Evolutionary conservation across 2,888 invertebrate genomes (phyloP).

Genomic region (Reticulitermes lucifugus): DNA sequence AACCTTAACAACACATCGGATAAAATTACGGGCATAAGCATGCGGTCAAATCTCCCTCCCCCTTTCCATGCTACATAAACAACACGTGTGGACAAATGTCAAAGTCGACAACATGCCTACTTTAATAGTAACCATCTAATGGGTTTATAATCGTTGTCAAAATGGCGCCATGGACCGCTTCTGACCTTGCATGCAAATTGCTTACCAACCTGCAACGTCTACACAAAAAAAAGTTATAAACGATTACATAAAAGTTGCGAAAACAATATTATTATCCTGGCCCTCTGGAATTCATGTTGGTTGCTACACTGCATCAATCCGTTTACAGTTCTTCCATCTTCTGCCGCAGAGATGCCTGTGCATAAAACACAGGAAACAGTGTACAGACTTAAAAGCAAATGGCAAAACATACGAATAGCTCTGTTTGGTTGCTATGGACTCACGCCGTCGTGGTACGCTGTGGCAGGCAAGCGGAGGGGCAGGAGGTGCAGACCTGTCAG

Average conservation of each 20-base stretch:
- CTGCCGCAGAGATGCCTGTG: neutral
- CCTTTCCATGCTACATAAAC: conserved; percentile 2
- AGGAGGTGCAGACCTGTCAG: conserved; percentile 14
- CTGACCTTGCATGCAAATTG: conserved; percentile 34
- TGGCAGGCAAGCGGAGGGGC: conserved; percentile 6
- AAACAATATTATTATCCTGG: neutral
- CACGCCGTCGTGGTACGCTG: conserved; percentile 48
- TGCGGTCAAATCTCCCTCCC: neutral
- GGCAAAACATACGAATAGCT: neutral
- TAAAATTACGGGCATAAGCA: conserved; percentile 19
- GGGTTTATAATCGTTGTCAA: conserved; percentile 21
- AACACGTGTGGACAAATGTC: neutral
- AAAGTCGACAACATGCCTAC: neutral
- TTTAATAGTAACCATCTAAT: neutral
- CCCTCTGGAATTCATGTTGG: neutral
- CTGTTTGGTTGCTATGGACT: conserved; percentile 48
- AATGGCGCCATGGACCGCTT: conserved; percentile 33
- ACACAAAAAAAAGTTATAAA: neutral
- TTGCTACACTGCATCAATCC: neutral
- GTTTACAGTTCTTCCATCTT: neutral
- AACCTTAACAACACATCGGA: neutral
- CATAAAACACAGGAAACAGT: neutral
- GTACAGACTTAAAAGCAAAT: neutral
- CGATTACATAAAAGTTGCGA: neutral
- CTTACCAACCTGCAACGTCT: conserved; percentile 24